Evolutionary conservation across 1,140 invertebrate species (phyloP).

Genomic region (Heliothis subflexa): DNA sequence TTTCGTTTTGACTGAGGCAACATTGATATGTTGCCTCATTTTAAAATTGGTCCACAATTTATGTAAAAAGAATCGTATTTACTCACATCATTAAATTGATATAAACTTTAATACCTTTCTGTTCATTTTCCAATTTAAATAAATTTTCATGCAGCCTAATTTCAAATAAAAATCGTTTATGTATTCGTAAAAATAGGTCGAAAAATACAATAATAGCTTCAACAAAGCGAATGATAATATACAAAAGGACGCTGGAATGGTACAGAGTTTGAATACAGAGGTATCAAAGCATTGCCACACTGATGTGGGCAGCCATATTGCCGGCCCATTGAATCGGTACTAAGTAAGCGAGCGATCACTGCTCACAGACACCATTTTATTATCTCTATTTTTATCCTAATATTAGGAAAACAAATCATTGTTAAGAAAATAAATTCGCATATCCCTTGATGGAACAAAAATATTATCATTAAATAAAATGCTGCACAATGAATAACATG

Average conservation of each 20-base stretch:
- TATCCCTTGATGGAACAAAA: no score
- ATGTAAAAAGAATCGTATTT: no score
- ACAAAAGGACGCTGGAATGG: neutral
- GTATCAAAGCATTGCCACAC: slow-evolving; percentile 21
- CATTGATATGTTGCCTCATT: no score
- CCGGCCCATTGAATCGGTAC: slow-evolving; percentile 8
- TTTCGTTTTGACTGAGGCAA: no score
- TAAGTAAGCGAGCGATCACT: slow-evolving; percentile 7
- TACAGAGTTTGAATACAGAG: neutral
- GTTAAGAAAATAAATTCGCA: neutral
- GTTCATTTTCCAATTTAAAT: no score
- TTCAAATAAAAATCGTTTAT: neutral
- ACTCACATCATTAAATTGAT: no score
- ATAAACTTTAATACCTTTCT: no score
- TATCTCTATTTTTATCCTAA: neutral
- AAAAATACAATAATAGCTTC: neutral
- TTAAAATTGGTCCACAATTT: no score
- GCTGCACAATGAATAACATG: no score
- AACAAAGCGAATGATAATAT: neutral
- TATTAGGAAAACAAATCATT: neutral
- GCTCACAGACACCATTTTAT: slow-evolving; percentile 2
- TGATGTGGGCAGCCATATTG: neutral
- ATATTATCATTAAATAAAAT: no score
- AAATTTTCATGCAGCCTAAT: neutral
- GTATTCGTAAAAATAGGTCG: no score